Evolutionary conservation across 1,140 invertebrate genomes (phyloP), one percentile per base, ranked within the genome.

Genomic region (Bombus cullumanus): DNA sequence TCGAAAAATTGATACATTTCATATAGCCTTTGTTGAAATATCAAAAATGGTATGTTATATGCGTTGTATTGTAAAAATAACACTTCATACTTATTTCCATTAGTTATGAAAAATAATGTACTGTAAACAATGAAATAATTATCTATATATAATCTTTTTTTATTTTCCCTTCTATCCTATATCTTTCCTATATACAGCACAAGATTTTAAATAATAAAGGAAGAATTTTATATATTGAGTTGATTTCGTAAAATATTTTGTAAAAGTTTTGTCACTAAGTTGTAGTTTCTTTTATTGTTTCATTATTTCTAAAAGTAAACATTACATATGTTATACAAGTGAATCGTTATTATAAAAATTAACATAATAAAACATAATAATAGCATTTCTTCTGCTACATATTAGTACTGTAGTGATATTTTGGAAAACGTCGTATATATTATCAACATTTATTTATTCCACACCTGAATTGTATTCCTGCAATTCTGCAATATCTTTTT

Each of bases 401-500:
- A 68, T 73, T 76, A 69, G 28, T 73, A 81, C 31, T 57, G n/a
- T 81, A 81, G 10, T 86, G 66, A 85, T 86, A 79, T 86, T 59
- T 80, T 75, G 62, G n/a, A 37, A 81, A 81, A 59, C 37, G 73
- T n/a, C 31, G 4, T 47, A 75, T 0, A 18, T 13, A 15, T 53
- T 25, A 25, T 22, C 8, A 5, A 25, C n/a, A 18, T 62, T 43
- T 43, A 18, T 31, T 34, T 37, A 37, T 53, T 53, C 8, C n/a
- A 59, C 8, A 2, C 39, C 39, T 31, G 47, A 1, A 62, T 69
- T 59, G 37, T 59, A 78, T 41, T 62, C 37, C 0, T 64, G 10
- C 37, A 73, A 96, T 82, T 98, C 97, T 71, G 98, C 95, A 34
- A 98, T 96, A 93, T 98, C 99, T 83, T 97, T 97, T 18, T 96